Percentiles rank a stretch among this genome's conserved stretches.
phyloP scores from a whole-genome alignment of 2,797 vertebrate genomes.

The Cryptoblepharus egeriae region DNA sequence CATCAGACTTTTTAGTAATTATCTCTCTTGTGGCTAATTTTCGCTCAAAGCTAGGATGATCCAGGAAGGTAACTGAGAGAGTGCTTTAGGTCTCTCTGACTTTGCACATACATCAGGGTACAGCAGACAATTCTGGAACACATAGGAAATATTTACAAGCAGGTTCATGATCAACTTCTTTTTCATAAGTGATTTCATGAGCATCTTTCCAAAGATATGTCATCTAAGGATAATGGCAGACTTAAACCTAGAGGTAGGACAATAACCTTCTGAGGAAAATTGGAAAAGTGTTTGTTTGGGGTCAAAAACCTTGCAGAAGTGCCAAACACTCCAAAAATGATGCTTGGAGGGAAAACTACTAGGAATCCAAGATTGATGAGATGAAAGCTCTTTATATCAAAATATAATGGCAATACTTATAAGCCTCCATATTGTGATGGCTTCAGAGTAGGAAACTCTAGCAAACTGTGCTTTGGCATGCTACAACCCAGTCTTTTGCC shows the following conservation, averaged over 20 bases:
- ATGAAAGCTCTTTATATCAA: neutral
- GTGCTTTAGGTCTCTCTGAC: neutral
- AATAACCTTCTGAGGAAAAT: no score
- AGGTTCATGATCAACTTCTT: neutral
- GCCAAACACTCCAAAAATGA: neutral
- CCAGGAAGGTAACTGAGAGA: neutral
- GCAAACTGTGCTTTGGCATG: neutral
- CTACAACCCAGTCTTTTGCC: neutral
- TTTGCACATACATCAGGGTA: neutral
- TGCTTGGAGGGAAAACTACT: neutral
- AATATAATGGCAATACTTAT: neutral
- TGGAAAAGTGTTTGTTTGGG: neutral
- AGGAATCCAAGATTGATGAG: neutral
- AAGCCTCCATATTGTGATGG: neutral
- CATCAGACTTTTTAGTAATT: neutral
- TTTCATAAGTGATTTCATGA: neutral
- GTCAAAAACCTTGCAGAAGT: neutral
- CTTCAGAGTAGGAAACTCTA: fast-evolving
- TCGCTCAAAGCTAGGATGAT: neutral
- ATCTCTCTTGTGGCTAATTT: neutral
- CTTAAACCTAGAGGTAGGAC: neutral
- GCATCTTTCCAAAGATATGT: neutral
- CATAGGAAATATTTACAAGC: no score
- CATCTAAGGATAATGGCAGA: neutral
- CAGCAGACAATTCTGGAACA: no score